Base-by-base conservation (phyloP, 2,888 invertebrate genomes). In the Lasioglossum villosulum region DNA sequence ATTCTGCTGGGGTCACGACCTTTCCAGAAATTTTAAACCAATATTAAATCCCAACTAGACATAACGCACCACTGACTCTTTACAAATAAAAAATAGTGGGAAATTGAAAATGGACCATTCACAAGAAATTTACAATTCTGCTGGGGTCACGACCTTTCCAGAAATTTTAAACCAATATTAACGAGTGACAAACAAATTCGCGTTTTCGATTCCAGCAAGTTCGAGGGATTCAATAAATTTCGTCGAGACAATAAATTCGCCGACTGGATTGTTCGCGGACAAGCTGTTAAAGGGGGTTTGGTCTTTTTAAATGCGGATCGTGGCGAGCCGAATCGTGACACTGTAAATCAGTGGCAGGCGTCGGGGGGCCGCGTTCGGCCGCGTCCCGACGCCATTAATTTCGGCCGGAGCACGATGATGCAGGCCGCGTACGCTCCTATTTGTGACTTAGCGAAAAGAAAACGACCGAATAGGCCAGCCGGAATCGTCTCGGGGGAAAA, bases 351-450 rank as follows among this genome's bases (percentile, higher is more conserved):
- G 84, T 30, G 74, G 68, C 81, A 80, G 87, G 83, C 87, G 89
- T 85, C 89, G 84, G 79, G 85, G 85, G 84, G 76, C 79, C 85
- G 85, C 79, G 85, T 71, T 79, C 79, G 74, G n/a, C 75, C 77
- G 85, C 86, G 89, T 87, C 90, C 83, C 86, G 91, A 86, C 89
- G 88, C 89, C 85, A 91, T 91, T 89, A 91, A 91, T 91, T 90
- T 85, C 73, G n/a, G 30, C 30, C 66, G 42, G 42, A 76, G 48
- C 23, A 39, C 81, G 88, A 89, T 81, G 90, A 89, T 80, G 89
- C 80, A 63, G 83, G 77, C 70, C 75, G 76, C 59, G 83, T 19
- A 12, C 52, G 83, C 70, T 82, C 83, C 90, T 91, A 90, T 90
- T 91, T 89, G 90, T 34, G 88, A 90, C 83, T 80, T 79, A 72